phyloP scores from a whole-genome alignment of 2,888 invertebrate species.

The Schizotus pectinicornis region DNA sequence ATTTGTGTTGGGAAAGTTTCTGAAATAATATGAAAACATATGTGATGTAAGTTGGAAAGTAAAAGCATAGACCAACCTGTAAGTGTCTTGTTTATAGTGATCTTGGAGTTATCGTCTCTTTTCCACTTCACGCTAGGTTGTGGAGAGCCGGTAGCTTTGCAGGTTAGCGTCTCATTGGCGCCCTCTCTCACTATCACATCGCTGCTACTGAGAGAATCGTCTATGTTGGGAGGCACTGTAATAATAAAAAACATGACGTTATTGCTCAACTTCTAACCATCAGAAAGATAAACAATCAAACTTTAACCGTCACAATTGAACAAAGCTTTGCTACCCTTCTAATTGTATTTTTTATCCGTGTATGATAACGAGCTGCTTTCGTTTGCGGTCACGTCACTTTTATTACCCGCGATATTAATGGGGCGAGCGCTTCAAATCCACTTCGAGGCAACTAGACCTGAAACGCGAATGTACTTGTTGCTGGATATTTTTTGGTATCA shows the following conservation, averaged over 20 bases:
- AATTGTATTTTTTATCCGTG: no score
- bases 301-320: no score
- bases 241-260: slow-evolving; percentile 30
- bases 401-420: no score
- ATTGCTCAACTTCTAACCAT: no score
- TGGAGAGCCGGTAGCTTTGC: slow-evolving; percentile 89
- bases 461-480: no score
- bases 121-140: slow-evolving; percentile 90
- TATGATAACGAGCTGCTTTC: no score
- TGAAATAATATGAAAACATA: slow-evolving; percentile 27
- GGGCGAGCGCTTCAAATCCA: no score
- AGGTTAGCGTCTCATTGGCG: slow-evolving; percentile 86
- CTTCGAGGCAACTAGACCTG: no score
- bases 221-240: slow-evolving; percentile 90
- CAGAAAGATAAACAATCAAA: no score
- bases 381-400: no score
- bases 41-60: slow-evolving; percentile 27
- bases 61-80: slow-evolving; percentile 63
- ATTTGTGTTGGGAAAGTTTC: slow-evolving; percentile 21
- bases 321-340: no score
- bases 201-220: slow-evolving; percentile 88
- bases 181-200: slow-evolving; percentile 91
- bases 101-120: slow-evolving; percentile 86
- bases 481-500: no score
- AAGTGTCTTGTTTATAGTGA: slow-evolving; percentile 83